These are phyloP conservation scores for Lampropteryx suffumata DNA, from an alignment of 2,888 invertebrate species.

Conservation along the genomic window DNA sequence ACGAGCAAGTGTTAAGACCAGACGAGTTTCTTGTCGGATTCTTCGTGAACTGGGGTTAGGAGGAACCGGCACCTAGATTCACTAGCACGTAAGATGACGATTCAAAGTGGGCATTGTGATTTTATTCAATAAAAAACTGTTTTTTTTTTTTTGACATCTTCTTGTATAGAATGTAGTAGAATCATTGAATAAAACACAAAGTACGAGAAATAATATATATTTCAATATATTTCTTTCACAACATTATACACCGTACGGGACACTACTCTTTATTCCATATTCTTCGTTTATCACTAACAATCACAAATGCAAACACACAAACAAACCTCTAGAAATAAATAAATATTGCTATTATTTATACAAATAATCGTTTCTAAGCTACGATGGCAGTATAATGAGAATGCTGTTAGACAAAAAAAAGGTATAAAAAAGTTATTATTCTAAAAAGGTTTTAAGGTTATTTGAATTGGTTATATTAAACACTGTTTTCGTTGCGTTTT, in stretches of 20 bases:
- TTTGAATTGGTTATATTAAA: no score
- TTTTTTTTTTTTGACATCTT: no score
- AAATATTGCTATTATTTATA: slow-evolving; percentile 55
- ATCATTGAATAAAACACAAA: slow-evolving; percentile 49
- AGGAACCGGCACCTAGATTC: no score
- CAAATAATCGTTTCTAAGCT: slow-evolving; percentile 42
- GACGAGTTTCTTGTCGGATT: no score
- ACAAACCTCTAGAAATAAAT: slow-evolving; percentile 55
- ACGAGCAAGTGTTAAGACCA: no score
- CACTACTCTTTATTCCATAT: slow-evolving; percentile 46
- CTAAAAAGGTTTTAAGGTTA: no score
- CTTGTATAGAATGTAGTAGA: no score
- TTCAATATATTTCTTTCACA: slow-evolving; percentile 72
- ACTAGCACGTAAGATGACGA: no score
- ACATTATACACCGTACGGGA: slow-evolving; percentile 58
- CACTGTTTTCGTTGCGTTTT: no score
- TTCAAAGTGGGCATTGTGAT: no score
- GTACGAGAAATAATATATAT: slow-evolving; percentile 79
- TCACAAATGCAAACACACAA: slow-evolving; percentile 49
- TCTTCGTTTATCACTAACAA: slow-evolving; percentile 35
- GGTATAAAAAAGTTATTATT: not conserved
- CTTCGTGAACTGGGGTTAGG: no score
- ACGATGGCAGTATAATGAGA: slow-evolving; percentile 14
- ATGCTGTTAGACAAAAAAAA: slow-evolving; percentile 6
- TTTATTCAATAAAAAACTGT: slow-evolving; percentile 46